Percentiles rank a stretch among this genome's conserved stretches.
phyloP scores from a whole-genome alignment of 2,113 vertebrate genomes.

The Xiphophorus couchianus region DNA sequence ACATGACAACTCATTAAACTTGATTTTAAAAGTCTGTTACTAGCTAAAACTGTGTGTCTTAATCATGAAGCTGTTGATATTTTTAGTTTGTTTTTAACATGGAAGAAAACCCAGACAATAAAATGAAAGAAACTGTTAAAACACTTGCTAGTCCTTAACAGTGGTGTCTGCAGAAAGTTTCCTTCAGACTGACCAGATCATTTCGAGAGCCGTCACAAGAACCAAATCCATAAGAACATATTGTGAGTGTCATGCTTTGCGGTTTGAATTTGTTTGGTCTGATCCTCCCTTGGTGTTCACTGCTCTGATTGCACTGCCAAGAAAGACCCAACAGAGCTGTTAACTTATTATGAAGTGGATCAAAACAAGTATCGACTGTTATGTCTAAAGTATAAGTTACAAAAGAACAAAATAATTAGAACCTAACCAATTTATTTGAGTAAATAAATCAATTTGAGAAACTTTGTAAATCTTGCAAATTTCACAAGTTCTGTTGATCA shows the following conservation, averaged over 20 bases:
- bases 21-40: too few relatives aligned
- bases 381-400: too few relatives aligned
- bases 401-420: too few relatives aligned
- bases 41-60: too few relatives aligned
- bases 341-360: background rate
- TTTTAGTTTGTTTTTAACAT: too few relatives aligned
- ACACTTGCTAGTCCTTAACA: background rate
- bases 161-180: too few relatives aligned
- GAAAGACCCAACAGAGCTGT: background rate
- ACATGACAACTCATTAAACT: background rate
- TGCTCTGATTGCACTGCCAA: background rate
- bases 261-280: background rate
- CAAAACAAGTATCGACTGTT: background rate
- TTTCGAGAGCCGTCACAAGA: too few relatives aligned
- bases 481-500: background rate
- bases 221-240: too few relatives aligned
- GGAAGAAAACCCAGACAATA: background rate
- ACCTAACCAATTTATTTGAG: background rate
- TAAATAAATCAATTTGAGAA: background rate
- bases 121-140: background rate
- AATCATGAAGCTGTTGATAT: too few relatives aligned
- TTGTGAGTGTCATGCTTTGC: background rate
- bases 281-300: background rate
- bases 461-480: background rate
- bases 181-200: too few relatives aligned